These are phyloP conservation scores for Pseudoips prasinana DNA, from an alignment of 2,888 invertebrate species.

Conservation along the genomic window DNA sequence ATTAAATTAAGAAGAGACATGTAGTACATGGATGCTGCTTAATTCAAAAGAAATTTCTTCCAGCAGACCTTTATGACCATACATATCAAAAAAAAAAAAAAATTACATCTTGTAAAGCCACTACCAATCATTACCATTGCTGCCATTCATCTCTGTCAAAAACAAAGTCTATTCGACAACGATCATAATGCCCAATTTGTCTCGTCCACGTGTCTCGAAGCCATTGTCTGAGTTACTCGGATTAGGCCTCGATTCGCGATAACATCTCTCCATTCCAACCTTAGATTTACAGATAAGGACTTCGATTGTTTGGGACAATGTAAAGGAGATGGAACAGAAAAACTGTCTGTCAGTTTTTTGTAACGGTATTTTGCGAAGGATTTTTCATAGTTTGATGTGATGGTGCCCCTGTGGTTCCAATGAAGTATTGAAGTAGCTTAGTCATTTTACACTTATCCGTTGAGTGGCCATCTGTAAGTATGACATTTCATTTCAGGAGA, in stretches of 20 bases:
- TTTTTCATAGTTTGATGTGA: constrained; percentile 12
- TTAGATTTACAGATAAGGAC: constrained; percentile 60
- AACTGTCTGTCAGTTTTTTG: constrained; percentile 40
- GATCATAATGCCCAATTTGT: constrained; percentile 65
- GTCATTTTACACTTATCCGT: constrained; percentile 16
- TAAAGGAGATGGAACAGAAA: constrained; percentile 40
- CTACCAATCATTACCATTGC: not conserved
- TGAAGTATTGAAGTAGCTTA: constrained; percentile 16
- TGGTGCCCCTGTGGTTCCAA: constrained; percentile 16
- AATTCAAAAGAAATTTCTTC: too few species aligned
- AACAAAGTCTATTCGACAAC: constrained; percentile 25
- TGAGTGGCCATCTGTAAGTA: not conserved
- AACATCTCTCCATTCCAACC: constrained; percentile 56
- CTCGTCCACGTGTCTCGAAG: constrained; percentile 59
- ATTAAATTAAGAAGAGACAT: too few species aligned
- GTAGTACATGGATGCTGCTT: too few species aligned
- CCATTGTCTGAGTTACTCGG: constrained; percentile 61
- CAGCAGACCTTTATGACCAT: too few species aligned
- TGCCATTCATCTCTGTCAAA: constrained; percentile 26
- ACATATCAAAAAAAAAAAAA: too few species aligned
- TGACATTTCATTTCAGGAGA: too few species aligned
- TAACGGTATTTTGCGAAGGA: constrained; percentile 45
- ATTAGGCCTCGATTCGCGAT: constrained; percentile 53
- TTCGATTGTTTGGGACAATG: constrained; percentile 53
- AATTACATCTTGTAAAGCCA: too few species aligned